A percentile compares a stretch with the other conserved stretches of the same genome.
These are phyloP conservation scores for Scaptodrosophila lebanonensis DNA, from an alignment of 1,140 invertebrate species.

Conservation along the genomic window DNA sequence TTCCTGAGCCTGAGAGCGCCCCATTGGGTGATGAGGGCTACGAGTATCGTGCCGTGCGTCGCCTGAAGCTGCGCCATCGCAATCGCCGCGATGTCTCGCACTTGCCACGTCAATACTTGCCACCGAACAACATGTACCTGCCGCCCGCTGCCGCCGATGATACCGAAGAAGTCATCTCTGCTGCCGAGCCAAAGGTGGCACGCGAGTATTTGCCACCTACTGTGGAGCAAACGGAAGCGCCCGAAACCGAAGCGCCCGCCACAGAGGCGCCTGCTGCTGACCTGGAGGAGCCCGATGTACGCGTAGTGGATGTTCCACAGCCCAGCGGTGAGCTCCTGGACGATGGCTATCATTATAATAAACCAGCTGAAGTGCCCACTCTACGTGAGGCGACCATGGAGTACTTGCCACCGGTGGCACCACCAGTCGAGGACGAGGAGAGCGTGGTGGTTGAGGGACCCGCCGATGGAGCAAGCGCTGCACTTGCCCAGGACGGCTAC, in stretches of 20 bases:
- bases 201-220: slow-evolving; percentile 60
- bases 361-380: slow-evolving; percentile 43
- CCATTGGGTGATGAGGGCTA: slow-evolving; percentile 51
- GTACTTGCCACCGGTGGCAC: slow-evolving; percentile 57
- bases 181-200: slow-evolving; percentile 48
- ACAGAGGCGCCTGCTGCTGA: neutral
- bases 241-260: slow-evolving; percentile 6
- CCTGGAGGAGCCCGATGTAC: slow-evolving; percentile 22
- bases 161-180: slow-evolving; percentile 54
- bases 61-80: slow-evolving; percentile 58
- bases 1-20: slow-evolving; percentile 24
- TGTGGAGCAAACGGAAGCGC: slow-evolving; percentile 37
- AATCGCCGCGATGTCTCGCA: slow-evolving; percentile 65
- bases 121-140: slow-evolving; percentile 52
- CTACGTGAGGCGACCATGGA: slow-evolving; percentile 47
- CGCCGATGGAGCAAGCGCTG: slow-evolving; percentile 44
- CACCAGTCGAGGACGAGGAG: slow-evolving; percentile 18
- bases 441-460: slow-evolving; percentile 54
- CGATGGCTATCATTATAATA: slow-evolving; percentile 66
- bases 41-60: slow-evolving; percentile 63
- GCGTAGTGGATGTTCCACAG: slow-evolving; percentile 44
- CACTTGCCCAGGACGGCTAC: slow-evolving; percentile 63
- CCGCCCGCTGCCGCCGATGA: slow-evolving; percentile 51
- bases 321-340: slow-evolving; percentile 45
- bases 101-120: slow-evolving; percentile 47